phyloP scores from a whole-genome alignment of 2,797 vertebrate species.

The Phoeniculus purpureus region DNA sequence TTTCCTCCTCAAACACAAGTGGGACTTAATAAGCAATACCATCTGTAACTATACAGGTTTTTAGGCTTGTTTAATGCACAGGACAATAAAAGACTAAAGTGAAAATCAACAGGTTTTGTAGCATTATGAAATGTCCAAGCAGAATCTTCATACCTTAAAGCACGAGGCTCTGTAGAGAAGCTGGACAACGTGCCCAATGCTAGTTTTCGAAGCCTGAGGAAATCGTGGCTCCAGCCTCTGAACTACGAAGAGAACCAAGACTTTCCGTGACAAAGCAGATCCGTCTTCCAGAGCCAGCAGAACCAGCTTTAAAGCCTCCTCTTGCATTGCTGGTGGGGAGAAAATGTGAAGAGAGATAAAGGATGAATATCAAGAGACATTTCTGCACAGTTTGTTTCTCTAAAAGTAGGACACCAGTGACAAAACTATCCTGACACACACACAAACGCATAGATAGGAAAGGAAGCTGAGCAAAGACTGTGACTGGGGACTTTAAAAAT shows the following conservation, averaged over 20 bases:
- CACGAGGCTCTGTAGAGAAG: slow-evolving; percentile 98
- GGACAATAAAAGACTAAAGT: neutral
- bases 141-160: slow-evolving; percentile 88
- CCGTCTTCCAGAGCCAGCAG: slow-evolving; percentile 96
- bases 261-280: slow-evolving; percentile 96
- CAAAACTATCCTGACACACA: neutral
- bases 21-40: neutral
- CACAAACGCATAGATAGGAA: neutral
- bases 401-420: neutral
- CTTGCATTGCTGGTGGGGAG: slow-evolving; percentile 90
- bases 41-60: neutral
- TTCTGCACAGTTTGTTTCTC: neutral
- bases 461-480: neutral
- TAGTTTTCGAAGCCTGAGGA: slow-evolving; percentile 98
- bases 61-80: neutral
- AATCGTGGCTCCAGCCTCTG: slow-evolving; percentile 98
- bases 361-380: neutral
- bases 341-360: neutral
- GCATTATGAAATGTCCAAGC: neutral
- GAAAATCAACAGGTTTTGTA: neutral
- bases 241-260: slow-evolving; percentile 98
- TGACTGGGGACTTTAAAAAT: neutral
- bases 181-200: slow-evolving; percentile 98
- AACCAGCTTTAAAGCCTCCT: slow-evolving; percentile 97
- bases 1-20: neutral